Conservation (phyloP, 1,140 invertebrate species). For the Drosophila elegans region DNA sequence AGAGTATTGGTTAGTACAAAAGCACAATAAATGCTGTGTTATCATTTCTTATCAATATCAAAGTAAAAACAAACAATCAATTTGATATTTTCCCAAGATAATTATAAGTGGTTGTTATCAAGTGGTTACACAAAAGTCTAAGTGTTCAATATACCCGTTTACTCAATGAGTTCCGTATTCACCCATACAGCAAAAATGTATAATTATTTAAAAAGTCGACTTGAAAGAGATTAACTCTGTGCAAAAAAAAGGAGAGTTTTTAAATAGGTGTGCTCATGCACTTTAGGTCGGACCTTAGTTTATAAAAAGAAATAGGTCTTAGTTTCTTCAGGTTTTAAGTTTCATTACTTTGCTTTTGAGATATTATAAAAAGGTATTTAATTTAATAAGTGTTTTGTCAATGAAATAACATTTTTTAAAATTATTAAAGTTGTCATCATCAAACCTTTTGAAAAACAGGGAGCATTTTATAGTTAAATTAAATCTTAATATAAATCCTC, state of each 20-base stretch:
- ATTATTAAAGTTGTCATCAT: neutral
- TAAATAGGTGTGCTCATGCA: neutral
- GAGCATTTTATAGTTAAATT: too few relatives aligned
- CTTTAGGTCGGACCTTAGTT: neutral
- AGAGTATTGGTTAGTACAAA: neutral
- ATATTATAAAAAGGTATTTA: too few relatives aligned
- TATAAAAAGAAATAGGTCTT: neutral
- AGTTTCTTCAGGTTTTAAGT: neutral
- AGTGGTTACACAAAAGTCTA: neutral
- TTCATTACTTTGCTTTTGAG: too few relatives aligned
- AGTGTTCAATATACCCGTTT: constrained; percentile 4
- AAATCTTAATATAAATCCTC: too few relatives aligned
- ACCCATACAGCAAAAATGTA: neutral
- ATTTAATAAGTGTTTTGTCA: too few relatives aligned
- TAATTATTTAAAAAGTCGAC: constrained; percentile 13
- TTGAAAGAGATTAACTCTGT: neutral
- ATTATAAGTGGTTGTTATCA: neutral
- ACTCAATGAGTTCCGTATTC: constrained; percentile 3
- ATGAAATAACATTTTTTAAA: too few relatives aligned
- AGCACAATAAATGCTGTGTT: constrained; percentile 4
- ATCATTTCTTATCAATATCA: constrained; percentile 6
- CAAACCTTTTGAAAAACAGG: too few relatives aligned
- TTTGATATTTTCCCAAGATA: neutral
- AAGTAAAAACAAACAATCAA: neutral
- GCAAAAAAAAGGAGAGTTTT: constrained; percentile 4